Evolutionary conservation across 2,797 vertebrate species (phyloP), one percentile per base, ranked within the genome.

Genomic region (Poliocrania exsul): DNA sequence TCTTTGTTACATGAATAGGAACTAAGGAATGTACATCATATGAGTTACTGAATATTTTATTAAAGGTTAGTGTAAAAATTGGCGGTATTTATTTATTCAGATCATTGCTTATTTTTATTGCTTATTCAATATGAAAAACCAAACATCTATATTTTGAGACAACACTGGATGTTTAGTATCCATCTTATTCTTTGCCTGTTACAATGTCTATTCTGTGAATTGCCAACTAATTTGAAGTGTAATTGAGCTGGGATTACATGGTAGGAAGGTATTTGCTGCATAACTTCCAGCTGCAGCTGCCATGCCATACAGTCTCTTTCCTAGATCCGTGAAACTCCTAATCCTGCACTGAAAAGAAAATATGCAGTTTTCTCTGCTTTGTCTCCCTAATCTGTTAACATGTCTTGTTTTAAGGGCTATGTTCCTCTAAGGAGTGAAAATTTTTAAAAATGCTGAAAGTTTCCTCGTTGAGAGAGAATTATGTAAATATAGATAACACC

Each of bases 331-430:
- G 29, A 66, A 70, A 11, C 4, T 61, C 6, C 24, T 86, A 58
- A 62, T 51, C 6, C 14, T 53, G 5, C 7, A 20, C 20, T 46
- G 33, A 53, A 65, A 83, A 40, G 20, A 83, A 71, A 89, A 71
- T 13, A 38, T 0, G 0, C 3, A 5, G 2, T 57, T 82, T 60
- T 77, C 9, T 72, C 9, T 86, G 37, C 10, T 20, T 79, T 65
- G 13, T 33, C 25, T 74, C 81, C 14, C 31, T 84, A 7, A 6
- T n/a, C 11, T 58, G 11, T 51, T 74, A 33, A 25, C 9, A 7
- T 8, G 28, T 16, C 11, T 83, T 81, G 81, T 78, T 12, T 40
- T 24, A 49, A 72, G 14, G 3, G 1, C 5, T 35, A 6, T 75
- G 7, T 4, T 69, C 3, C 51, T 60, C n/a, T 67, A 5, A 26